phyloP scores from a whole-genome alignment of 2,113 vertebrate species.

The Rousettus leschenaultii region DNA sequence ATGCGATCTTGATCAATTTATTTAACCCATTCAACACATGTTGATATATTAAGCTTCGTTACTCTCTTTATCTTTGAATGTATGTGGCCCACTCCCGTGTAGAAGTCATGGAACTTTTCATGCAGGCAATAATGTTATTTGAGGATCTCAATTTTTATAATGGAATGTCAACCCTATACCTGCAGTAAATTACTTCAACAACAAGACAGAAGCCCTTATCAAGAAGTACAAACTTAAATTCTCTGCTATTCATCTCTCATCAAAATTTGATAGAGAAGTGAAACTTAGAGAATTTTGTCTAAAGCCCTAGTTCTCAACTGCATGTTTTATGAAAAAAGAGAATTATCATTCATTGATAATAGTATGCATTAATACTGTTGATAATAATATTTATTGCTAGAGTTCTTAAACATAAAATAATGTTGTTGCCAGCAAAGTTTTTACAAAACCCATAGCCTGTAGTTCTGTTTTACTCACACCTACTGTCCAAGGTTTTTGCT shows the following conservation, averaged over 20 bases:
- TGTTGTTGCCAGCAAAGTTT: neutral
- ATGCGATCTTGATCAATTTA: neutral
- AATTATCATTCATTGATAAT: neutral
- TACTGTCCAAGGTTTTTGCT: neutral
- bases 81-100: neutral
- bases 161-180: neutral
- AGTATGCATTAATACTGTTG: neutral
- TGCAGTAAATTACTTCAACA: neutral
- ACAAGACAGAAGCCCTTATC: neutral
- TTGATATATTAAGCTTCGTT: neutral
- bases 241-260: neutral
- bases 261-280: neutral
- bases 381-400: neutral
- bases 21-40: neutral
- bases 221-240: neutral
- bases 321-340: neutral
- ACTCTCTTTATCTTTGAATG: neutral
- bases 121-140: neutral
- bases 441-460: neutral
- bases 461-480: neutral
- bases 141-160: neutral
- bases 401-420: conserved; percentile 11
- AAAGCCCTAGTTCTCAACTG: neutral
- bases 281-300: neutral
- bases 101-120: neutral